Conservation (phyloP, 2,797 vertebrate genomes). For the Hyperoplus lanceolatus region DNA sequence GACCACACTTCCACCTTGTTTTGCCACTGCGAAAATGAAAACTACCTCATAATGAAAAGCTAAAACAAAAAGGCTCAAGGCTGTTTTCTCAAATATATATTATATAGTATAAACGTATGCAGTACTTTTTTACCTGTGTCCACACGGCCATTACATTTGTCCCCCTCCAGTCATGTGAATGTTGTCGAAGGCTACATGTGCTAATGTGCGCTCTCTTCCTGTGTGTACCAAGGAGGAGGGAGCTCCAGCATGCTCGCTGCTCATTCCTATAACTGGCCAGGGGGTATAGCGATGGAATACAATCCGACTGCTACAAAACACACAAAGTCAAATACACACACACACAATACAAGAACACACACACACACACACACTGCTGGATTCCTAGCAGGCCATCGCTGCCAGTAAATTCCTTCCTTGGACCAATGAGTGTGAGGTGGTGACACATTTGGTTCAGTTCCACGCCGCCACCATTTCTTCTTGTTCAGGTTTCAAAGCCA, state of each 20-base stretch:
- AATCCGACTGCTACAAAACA: constrained; percentile 61
- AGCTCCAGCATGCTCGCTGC: constrained; percentile 19
- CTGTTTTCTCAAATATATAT: too few species aligned
- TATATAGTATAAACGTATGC: too few species aligned
- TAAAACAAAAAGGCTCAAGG: constrained; percentile 1
- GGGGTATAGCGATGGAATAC: constrained; percentile 57
- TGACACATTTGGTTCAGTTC: constrained; percentile 68
- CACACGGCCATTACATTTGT: constrained; percentile 28
- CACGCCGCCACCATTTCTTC: constrained; percentile 47
- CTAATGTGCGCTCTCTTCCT: constrained; percentile 21
- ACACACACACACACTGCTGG: constrained; percentile 22
- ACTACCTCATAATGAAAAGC: not conserved
- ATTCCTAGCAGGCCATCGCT: constrained; percentile 61
- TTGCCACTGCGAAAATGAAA: constrained; percentile 29
- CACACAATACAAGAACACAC: not conserved
- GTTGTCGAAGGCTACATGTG: constrained; percentile 17
- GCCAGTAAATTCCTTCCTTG: constrained; percentile 57
- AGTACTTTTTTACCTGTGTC: constrained; percentile 57
- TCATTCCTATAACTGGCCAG: constrained; percentile 53
- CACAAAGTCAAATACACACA: constrained; percentile 11
- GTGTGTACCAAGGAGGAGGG: constrained; percentile 21
- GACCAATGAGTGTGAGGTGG: constrained; percentile 47
- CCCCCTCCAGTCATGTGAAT: constrained; percentile 34
- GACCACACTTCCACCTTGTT: constrained; percentile 45
- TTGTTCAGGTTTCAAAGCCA: constrained; percentile 52